These are phyloP conservation scores for Marmota monax DNA, from an alignment of 2,113 vertebrate species.

Conservation along the genomic window DNA sequence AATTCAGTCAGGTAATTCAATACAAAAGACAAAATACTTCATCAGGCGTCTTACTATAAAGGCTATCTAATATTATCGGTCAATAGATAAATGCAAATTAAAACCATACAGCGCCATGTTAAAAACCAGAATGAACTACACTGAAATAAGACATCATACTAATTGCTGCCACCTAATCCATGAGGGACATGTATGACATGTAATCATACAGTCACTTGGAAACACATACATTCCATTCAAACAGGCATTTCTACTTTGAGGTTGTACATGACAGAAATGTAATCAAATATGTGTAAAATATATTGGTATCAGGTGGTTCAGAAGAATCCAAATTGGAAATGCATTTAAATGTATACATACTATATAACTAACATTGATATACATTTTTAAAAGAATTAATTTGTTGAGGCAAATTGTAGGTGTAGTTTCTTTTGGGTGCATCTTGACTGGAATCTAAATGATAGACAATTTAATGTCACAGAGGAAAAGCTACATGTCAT, in stretches of 20 bases:
- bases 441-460: not conserved
- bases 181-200: too few species aligned
- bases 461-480: constrained; percentile 13
- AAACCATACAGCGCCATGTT: not conserved
- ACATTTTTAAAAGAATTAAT: constrained; percentile 25
- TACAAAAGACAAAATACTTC: not conserved
- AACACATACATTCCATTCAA: not conserved
- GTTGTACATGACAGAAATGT: not conserved
- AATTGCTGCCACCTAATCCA: not conserved
- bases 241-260: not conserved
- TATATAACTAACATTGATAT: not conserved
- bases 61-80: not conserved
- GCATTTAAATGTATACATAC: not conserved
- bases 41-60: not conserved
- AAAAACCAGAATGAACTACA: not conserved
- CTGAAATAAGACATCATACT: not conserved
- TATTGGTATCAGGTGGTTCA: not conserved
- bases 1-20: not conserved
- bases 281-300: not conserved
- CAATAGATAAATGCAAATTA: not conserved
- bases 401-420: not conserved
- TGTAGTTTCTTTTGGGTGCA: not conserved
- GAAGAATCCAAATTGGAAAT: not conserved
- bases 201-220: not conserved
- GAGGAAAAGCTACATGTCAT: constrained; percentile 11